Evolutionary conservation across 2,888 invertebrate genomes (phyloP), one percentile per base, ranked within the genome.

Genomic region (Tinea semifulvella): DNA sequence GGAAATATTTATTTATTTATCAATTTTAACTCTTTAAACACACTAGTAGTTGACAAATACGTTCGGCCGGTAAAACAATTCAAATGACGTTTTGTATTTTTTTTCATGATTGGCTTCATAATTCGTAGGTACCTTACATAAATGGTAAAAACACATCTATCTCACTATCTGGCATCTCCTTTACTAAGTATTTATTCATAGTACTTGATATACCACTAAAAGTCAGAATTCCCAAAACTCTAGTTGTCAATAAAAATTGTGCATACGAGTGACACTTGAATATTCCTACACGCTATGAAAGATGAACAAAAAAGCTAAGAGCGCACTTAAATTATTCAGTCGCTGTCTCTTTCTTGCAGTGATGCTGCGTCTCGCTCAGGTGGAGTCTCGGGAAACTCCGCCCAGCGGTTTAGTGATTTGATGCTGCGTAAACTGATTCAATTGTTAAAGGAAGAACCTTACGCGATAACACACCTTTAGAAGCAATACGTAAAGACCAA

Each of bases 401-500:
- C 80, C 80, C 80, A 74, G 77, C 71, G 80, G 80, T 80, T 80
- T 79, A 80, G 80, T 79, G 80, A 80, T 80, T 80, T 80, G 80
- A 80, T 80, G 80, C 80, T 79, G 80, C 77, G 79, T 80, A 75
- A 80, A 80, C 79, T 80, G 80, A 80, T 80, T 80, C 80, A 80
- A 80, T 80, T 79, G 77, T 77, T 72, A 64, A 67, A 59, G 57
- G 61, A 60, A 56, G 53, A 62, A 57, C 56, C 55, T 56, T 64
- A 59, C 60, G 64, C 70, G 56, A 75, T 75, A 76, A 72, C 64
- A 65, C 57, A 63, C 72, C 70, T 73, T 79, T n/a, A 79, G 73
- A 57, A 45, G 65, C 19, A 69, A 59, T 63, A 56, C 61, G 68
- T 80, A 79, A 72, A 79, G 80, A 68, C 74, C 66, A 79, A 75